Percentiles rank a stretch among this genome's conserved stretches.
These are phyloP conservation scores for Chaetura pelagica DNA, from an alignment of 2,113 vertebrate genomes.

Conservation along the genomic window DNA sequence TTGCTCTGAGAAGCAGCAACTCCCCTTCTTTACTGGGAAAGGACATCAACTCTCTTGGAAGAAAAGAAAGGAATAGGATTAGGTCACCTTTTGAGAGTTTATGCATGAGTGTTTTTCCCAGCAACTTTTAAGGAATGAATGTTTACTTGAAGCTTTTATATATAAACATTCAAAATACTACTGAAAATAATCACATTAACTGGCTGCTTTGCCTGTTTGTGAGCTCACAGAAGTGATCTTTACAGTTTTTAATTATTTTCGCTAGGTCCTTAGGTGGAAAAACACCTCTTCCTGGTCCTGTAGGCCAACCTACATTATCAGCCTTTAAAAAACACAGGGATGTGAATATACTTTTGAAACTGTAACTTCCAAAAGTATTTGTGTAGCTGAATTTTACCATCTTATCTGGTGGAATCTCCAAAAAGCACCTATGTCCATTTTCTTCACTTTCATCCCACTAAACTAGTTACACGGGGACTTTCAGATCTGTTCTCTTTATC, in stretches of 20 bases:
- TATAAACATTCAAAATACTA: neutral
- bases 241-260: neutral
- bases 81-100: neutral
- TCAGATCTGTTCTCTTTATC: neutral
- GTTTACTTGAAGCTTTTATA: neutral
- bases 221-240: neutral
- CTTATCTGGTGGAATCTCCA: neutral
- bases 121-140: neutral
- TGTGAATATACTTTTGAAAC: neutral
- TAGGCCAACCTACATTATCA: neutral
- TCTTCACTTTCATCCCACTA: neutral
- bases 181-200: neutral
- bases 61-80: neutral
- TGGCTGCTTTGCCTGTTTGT: neutral
- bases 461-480: neutral
- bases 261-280: neutral
- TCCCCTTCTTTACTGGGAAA: neutral
- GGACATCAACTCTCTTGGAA: neutral
- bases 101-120: neutral
- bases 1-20: neutral
- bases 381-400: neutral
- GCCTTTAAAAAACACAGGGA: neutral
- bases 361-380: neutral
- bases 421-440: neutral
- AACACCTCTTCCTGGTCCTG: neutral